Evolutionary conservation across 2,888 invertebrate species (phyloP).

Genomic region (Microctonus aethiopoides): DNA sequence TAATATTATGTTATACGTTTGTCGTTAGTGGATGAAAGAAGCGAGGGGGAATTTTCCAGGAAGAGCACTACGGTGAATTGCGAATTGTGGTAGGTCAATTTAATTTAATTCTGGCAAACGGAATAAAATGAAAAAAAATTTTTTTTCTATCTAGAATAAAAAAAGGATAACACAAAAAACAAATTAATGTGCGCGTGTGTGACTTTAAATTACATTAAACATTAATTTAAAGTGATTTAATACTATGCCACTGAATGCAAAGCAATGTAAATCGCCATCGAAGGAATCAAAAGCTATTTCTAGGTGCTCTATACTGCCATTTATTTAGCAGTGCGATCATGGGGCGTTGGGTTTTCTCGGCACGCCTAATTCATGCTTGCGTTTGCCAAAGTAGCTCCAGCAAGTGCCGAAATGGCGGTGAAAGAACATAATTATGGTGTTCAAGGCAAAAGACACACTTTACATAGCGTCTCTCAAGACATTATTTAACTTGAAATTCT

Average conservation of each 20-base stretch:
- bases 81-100: constrained; percentile 28
- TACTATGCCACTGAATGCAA: constrained; percentile 7
- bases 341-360: constrained; percentile 28
- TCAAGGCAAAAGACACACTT: not conserved
- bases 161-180: not conserved
- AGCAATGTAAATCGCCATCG: constrained; percentile 19
- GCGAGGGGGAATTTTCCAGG: constrained; percentile 16
- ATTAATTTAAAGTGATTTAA: constrained; percentile 30
- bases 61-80: constrained; percentile 20
- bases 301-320: constrained; percentile 10
- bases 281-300: constrained; percentile 30
- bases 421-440: not conserved
- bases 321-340: constrained; percentile 2
- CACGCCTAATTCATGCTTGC: constrained; percentile 39
- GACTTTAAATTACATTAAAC: constrained; percentile 25
- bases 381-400: constrained; percentile 10
- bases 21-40: constrained; percentile 28
- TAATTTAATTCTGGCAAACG: constrained; percentile 22
- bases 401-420: constrained; percentile 22
- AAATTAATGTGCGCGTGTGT: not conserved
- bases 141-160: not conserved
- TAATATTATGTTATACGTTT: constrained; percentile 20
- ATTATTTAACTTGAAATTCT: too few relatives aligned
- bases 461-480: not conserved
- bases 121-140: not conserved